Conservation (phyloP, 2,888 invertebrate genomes). For the Lordiphosa andalusiaca region DNA sequence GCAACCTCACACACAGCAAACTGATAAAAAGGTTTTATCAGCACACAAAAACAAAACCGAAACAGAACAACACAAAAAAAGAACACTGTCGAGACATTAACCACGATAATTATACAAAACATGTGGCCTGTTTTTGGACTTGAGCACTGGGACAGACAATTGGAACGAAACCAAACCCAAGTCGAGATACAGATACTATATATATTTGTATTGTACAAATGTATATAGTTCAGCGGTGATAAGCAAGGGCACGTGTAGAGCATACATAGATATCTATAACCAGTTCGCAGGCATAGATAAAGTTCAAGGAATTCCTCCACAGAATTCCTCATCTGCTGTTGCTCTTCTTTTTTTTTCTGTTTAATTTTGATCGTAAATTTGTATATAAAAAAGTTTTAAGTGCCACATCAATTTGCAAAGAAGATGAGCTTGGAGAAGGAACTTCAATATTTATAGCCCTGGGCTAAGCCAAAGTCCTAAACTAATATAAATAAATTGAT, state of each 20-base stretch:
- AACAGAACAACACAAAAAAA: constrained; percentile 7
- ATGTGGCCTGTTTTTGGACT: constrained; percentile 44
- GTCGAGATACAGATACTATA: constrained; percentile 23
- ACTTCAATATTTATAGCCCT: too few species aligned
- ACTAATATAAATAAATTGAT: too few species aligned
- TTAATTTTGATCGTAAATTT: too few species aligned
- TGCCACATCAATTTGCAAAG: too few species aligned
- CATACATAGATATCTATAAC: background rate
- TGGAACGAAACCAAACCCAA: constrained; percentile 18
- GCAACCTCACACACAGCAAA: constrained; percentile 39
- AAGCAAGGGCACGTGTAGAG: constrained; percentile 31
- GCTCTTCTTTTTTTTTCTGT: too few species aligned
- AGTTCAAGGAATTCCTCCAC: too few species aligned
- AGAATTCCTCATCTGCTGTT: too few species aligned
- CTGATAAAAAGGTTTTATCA: constrained; percentile 57
- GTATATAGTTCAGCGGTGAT: constrained; percentile 28
- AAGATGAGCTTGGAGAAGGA: too few species aligned
- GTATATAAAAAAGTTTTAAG: too few species aligned
- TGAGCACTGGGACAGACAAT: constrained; percentile 21
- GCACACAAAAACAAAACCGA: constrained; percentile 31
- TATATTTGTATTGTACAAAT: background rate
- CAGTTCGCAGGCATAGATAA: too few species aligned
- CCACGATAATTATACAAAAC: constrained; percentile 74
- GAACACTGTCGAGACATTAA: constrained; percentile 58
- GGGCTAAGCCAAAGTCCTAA: too few species aligned